Evolutionary conservation across 2,113 vertebrate species (phyloP).

Genomic region (Elaphurus davidianus): DNA sequence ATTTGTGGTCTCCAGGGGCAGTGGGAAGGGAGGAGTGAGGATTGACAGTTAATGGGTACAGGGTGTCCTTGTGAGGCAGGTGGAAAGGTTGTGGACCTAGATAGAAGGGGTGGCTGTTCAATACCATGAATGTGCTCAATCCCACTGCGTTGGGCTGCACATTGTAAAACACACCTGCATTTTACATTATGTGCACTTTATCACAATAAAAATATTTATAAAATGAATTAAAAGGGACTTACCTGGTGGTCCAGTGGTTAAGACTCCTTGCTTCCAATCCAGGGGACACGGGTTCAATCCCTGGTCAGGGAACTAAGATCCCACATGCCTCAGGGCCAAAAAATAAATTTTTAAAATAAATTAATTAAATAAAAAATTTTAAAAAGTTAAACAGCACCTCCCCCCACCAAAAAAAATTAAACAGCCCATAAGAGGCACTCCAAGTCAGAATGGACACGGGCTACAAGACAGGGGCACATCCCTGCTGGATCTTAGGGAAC

Average conservation of each 20-base stretch:
- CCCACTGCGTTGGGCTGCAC: rapidly evolving
- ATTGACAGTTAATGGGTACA: rapidly evolving
- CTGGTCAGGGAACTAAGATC: not conserved
- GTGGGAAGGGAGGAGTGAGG: rapidly evolving
- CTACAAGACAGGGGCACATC: rapidly evolving
- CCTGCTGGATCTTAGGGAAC: not conserved
- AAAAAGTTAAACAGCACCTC: not conserved
- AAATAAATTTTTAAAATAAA: not conserved
- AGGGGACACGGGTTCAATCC: not conserved
- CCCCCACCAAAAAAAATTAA: not conserved
- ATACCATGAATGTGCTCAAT: rapidly evolving
- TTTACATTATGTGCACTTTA: not conserved
- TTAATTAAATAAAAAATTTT: not conserved
- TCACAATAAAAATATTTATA: not conserved
- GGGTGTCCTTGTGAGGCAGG: not conserved
- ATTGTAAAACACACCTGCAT: not conserved
- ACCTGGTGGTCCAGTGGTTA: not conserved
- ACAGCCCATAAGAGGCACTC: not conserved
- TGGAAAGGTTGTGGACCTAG: not conserved
- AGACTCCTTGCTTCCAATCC: not conserved
- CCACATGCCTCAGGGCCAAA: not conserved
- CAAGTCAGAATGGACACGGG: not conserved
- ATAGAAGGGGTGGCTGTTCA: rapidly evolving
- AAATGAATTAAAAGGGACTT: not conserved
- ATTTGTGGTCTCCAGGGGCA: rapidly evolving